These are phyloP conservation scores for Pseudanteris insignis DNA, from an alignment of 2,888 invertebrate species.

Conservation along the genomic window DNA sequence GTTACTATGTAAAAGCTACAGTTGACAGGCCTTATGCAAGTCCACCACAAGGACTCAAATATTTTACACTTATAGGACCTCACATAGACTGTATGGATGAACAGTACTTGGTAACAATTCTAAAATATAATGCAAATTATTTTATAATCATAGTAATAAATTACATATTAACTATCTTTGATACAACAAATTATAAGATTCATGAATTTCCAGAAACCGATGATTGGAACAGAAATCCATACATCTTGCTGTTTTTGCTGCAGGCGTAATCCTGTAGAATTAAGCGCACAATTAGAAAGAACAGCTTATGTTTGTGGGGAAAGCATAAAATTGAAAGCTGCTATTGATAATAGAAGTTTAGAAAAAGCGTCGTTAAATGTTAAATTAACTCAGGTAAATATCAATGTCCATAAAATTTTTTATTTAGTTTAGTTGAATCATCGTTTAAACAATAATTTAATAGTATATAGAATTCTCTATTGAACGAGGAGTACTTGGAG, in stretches of 20 bases:
- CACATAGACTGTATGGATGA: constrained; percentile 85
- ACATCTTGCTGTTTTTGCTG: constrained; percentile 79
- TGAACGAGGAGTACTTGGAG: constrained; percentile 77
- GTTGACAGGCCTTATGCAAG: constrained; percentile 82
- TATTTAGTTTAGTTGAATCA: too few relatives aligned
- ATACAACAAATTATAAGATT: too few relatives aligned
- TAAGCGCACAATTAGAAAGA: constrained; percentile 76
- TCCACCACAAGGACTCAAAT: constrained; percentile 81
- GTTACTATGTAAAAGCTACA: constrained; percentile 78
- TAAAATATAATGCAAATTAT: too few relatives aligned
- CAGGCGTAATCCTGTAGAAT: constrained; percentile 74
- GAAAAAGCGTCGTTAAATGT: constrained; percentile 71
- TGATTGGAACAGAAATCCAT: constrained; percentile 73
- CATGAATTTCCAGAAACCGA: constrained; percentile 69
- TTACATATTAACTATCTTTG: too few relatives aligned
- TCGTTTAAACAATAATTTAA: constrained; percentile 41
- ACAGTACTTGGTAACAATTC: constrained; percentile 76
- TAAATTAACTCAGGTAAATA: constrained; percentile 69
- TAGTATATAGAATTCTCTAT: constrained; percentile 81
- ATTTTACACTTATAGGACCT: constrained; percentile 81
- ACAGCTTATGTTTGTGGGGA: constrained; percentile 81
- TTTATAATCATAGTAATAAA: too few relatives aligned
- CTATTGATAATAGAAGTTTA: constrained; percentile 76
- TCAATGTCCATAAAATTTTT: background rate
- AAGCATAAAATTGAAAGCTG: constrained; percentile 74